A percentile compares a stretch with the other conserved stretches of the same genome.
Evolutionary conservation across 1,140 invertebrate species (phyloP).

Genomic region (Popillia japonica): DNA sequence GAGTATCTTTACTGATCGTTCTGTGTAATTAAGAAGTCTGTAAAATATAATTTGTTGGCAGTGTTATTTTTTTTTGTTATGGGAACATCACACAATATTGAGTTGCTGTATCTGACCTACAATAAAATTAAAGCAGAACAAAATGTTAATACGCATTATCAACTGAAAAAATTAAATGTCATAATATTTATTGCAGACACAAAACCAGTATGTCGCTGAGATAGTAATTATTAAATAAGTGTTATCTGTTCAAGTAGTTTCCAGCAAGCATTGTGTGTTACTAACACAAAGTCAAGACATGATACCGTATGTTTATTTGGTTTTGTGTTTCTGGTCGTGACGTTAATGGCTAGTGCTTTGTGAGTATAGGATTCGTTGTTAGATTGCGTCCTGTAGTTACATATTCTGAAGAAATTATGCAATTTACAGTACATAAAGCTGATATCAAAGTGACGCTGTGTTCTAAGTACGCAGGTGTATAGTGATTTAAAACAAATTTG

Average conservation of each 20-base stretch:
- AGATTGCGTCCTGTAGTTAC: background rate
- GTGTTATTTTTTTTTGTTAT: too few relatives aligned
- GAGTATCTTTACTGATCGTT: too few relatives aligned
- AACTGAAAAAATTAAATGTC: too few relatives aligned
- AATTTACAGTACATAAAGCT: background rate
- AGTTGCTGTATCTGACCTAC: too few relatives aligned
- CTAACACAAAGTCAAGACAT: background rate
- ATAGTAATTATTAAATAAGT: background rate
- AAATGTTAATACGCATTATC: too few relatives aligned
- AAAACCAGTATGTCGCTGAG: too few relatives aligned
- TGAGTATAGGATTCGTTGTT: background rate
- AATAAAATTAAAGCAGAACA: too few relatives aligned
- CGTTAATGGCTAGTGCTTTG: background rate
- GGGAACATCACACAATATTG: too few relatives aligned
- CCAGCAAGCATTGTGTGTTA: background rate
- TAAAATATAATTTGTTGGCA: too few relatives aligned
- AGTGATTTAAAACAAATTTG: too few relatives aligned
- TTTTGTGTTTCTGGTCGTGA: conserved; percentile 3
- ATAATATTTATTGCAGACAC: too few relatives aligned
- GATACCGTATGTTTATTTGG: background rate
- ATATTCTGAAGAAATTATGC: background rate
- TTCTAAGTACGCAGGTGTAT: background rate
- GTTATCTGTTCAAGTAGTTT: background rate
- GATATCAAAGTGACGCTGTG: background rate
- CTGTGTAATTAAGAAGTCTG: too few relatives aligned